Evolutionary conservation across 2,797 vertebrate species (phyloP).

Genomic region (Myripristis murdjan): DNA sequence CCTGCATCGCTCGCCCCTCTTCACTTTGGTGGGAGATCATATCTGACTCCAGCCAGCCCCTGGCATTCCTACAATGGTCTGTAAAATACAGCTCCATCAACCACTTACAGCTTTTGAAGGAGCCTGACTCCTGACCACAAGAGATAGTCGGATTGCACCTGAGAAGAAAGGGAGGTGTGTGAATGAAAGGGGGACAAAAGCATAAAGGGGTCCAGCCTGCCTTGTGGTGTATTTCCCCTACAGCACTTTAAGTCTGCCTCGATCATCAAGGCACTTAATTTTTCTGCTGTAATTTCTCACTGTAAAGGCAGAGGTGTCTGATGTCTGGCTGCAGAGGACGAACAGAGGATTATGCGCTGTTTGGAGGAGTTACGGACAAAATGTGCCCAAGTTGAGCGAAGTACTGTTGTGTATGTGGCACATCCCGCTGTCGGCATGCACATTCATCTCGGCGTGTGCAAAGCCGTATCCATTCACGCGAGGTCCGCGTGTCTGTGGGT

Average conservation of each 20-base stretch:
- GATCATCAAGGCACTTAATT: conserved; percentile 64
- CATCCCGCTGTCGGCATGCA: background rate
- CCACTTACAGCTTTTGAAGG: conserved; percentile 77
- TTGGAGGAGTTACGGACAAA: conserved; percentile 20
- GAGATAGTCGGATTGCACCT: conserved; percentile 73
- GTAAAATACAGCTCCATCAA: conserved; percentile 81
- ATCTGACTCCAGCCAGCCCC: conserved; percentile 68
- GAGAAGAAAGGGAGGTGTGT: conserved; percentile 41
- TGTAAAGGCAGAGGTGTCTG: conserved; percentile 42
- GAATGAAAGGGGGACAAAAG: conserved; percentile 28
- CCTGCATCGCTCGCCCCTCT: conserved; percentile 48
- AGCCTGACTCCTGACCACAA: conserved; percentile 75
- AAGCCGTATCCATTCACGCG: conserved; percentile 13
- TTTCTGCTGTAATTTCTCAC: conserved; percentile 47
- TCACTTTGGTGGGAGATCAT: conserved; percentile 73
- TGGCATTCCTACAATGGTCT: conserved; percentile 68
- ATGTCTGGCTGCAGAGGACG: conserved; percentile 40
- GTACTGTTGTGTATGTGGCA: background rate
- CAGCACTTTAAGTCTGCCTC: conserved; percentile 49
- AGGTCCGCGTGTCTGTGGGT: conserved; percentile 31
- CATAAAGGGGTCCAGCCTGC: conserved; percentile 43
- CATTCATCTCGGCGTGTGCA: conserved; percentile 6
- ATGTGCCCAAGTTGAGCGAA: conserved; percentile 16
- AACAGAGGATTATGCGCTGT: conserved; percentile 33
- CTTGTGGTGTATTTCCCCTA: conserved; percentile 45